Evolutionary conservation across 2,797 vertebrate species (phyloP).

Genomic region (Tapera naevia): DNA sequence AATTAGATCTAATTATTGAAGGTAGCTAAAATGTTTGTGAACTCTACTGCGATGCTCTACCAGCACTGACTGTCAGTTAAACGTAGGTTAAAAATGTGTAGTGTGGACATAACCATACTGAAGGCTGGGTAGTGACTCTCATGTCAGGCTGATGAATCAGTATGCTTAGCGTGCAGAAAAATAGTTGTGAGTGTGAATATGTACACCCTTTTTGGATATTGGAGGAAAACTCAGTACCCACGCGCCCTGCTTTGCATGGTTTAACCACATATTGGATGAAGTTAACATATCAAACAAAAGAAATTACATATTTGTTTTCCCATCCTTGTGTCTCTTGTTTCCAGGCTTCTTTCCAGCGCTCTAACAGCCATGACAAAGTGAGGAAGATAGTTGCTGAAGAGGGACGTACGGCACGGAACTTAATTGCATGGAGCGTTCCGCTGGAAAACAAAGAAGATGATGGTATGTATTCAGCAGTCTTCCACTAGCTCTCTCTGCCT

Average conservation of each 20-base stretch:
- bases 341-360: constrained; percentile 95
- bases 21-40: neutral
- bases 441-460: constrained; percentile 95
- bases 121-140: neutral
- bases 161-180: neutral
- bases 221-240: neutral
- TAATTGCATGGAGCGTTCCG: constrained; percentile 97
- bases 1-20: neutral
- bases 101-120: neutral
- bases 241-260: accelerated
- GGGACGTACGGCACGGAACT: constrained; percentile 93
- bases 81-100: neutral
- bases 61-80: neutral
- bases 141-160: neutral
- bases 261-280: neutral
- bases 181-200: neutral
- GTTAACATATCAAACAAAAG: neutral
- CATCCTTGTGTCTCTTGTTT: neutral
- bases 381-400: constrained; percentile 97
- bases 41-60: neutral
- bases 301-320: neutral
- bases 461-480: constrained; percentile 73
- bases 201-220: neutral
- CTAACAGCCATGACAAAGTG: constrained; percentile 98
- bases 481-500: neutral